phyloP scores from a whole-genome alignment of 2,888 invertebrate genomes.

The Lasioglossum calceatum region DNA sequence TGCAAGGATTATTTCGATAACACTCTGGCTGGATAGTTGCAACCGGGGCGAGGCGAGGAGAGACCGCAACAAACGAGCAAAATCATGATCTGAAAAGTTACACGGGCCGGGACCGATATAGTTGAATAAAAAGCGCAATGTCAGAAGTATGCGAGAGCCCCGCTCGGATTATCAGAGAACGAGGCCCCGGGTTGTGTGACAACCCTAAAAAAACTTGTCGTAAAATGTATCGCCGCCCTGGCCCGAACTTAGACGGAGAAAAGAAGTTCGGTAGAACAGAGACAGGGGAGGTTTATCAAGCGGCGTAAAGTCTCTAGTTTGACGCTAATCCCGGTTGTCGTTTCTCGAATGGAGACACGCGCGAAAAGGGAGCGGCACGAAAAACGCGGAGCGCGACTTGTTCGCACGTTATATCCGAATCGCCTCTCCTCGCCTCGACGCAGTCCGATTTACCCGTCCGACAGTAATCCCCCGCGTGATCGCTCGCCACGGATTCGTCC shows the following conservation, averaged over 20 bases:
- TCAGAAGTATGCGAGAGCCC: neutral
- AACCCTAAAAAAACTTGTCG: constrained; percentile 42
- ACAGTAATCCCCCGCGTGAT: constrained; percentile 71
- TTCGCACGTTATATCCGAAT: constrained; percentile 67
- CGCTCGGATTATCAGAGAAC: constrained; percentile 33
- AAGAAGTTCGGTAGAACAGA: neutral
- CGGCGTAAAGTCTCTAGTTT: constrained; percentile 72
- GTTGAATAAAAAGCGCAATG: constrained; percentile 32
- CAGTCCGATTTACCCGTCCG: constrained; percentile 66
- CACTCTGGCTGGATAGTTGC: neutral
- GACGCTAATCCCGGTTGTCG: constrained; percentile 76
- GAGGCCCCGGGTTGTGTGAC: constrained; percentile 27
- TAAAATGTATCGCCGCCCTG: constrained; percentile 27
- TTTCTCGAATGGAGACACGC: constrained; percentile 51
- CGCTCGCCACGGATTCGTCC: constrained; percentile 53
- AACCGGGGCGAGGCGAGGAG: too few relatives aligned
- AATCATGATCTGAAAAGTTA: neutral
- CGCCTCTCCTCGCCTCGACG: constrained; percentile 52
- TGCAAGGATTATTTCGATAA: neutral
- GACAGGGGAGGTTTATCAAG: constrained; percentile 61
- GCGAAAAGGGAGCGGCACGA: constrained; percentile 60
- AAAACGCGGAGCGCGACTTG: constrained; percentile 62
- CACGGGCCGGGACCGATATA: neutral
- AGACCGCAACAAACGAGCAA: neutral
- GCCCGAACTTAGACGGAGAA: constrained; percentile 44